Evolutionary conservation across 2,888 invertebrate species (phyloP).

Genomic region (Calameuta filiformis): DNA sequence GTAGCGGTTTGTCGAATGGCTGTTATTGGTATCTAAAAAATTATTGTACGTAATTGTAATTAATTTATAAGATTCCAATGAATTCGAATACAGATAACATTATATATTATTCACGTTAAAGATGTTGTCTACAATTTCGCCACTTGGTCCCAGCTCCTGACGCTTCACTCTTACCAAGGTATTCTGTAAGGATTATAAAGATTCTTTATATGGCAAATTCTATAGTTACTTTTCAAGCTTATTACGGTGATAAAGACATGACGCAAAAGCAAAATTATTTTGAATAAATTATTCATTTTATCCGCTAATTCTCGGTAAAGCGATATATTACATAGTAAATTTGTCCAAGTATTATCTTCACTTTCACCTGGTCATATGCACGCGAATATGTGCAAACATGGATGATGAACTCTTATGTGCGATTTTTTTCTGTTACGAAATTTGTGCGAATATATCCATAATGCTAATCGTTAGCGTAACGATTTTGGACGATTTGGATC

Average conservation of each 20-base stretch:
- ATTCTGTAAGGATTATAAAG: conserved; percentile 29
- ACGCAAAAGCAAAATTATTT: not conserved
- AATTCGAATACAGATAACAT: not conserved
- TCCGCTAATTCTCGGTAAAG: not conserved
- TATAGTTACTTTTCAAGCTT: not conserved
- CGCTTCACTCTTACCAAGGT: conserved; percentile 33
- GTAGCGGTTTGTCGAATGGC: conserved; percentile 52
- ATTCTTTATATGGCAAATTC: not conserved
- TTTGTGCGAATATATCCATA: too few relatives aligned
- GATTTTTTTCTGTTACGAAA: too few relatives aligned
- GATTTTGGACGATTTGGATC: too few relatives aligned
- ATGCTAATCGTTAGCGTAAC: too few relatives aligned
- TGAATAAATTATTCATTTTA: not conserved
- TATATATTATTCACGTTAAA: conserved; percentile 48
- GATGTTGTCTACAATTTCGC: conserved; percentile 44
- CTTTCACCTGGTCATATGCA: not conserved
- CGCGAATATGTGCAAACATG: not conserved
- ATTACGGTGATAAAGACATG: not conserved
- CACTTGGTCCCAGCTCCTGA: conserved; percentile 29
- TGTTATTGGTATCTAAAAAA: conserved; percentile 54
- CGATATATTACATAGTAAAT: not conserved
- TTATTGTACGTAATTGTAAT: not conserved
- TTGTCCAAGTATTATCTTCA: not conserved
- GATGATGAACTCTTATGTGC: not conserved
- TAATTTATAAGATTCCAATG: not conserved